Base-by-base conservation (phyloP, 2,797 vertebrate species). In the Sebastes itinus region DNA sequence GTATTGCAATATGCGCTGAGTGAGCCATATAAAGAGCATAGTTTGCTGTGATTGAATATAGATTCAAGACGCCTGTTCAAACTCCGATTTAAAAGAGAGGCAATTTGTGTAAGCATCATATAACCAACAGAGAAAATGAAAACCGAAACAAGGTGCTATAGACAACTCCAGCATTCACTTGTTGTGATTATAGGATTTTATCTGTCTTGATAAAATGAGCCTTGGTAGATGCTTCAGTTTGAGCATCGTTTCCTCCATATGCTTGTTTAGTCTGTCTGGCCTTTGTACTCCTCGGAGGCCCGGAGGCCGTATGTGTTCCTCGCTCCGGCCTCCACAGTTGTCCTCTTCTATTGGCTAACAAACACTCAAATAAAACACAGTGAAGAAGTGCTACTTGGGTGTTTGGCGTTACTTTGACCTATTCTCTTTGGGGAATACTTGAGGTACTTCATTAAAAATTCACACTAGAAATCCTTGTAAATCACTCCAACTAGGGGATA, bases 241-340 rank as follows among this genome's bases (percentile, higher is more conserved):
- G 20, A 71, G 38, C 55, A 58, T 76, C 25, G 60, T 82, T 84
- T 77, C 32, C 28, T 63, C 56, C 69, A 71, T 73, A 55, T 49
- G 42, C 72, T 65, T 63, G 35, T 63, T 58, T 59, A 68, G 60
- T 73, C 1, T 59, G 33, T 66, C 62, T 78, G 69, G 77, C 63
- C 75, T 71, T 78, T 72, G 46, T 54, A 23, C 58, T 62, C 58
- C 20, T 63, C 4, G 16, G 49, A 70, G 68, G 59, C 58, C 30
- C n/a, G 18, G 63, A 63, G 69, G 35, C 65, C 80, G 69, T 78
- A 68, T 84, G 76, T 76, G 66, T 63, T 66, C 13, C 35, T 78
- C 7, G 1, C 64, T 73, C 33, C 20, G 32, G 72, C 75, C 67
- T 78, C 62, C 56, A 78, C 81, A 68, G 58, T 81, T 64, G 7